Evolutionary conservation across 2,113 vertebrate species (phyloP).

Genomic region (Oxyruncus cristatus): DNA sequence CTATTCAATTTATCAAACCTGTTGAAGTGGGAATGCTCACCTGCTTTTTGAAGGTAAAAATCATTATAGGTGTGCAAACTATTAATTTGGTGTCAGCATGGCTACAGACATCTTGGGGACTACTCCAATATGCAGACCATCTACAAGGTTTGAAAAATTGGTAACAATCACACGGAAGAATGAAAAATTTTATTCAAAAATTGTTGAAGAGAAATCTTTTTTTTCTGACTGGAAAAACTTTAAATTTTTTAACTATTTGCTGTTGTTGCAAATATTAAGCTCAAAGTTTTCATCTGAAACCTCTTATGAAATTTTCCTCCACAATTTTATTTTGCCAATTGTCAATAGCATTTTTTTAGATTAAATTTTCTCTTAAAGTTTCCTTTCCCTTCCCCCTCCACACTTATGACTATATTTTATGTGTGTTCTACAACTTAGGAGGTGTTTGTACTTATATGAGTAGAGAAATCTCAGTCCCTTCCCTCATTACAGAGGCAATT

Average conservation of each 20-base stretch:
- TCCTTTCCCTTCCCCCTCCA: background rate
- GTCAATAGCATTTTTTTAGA: background rate
- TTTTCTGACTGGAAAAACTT: background rate
- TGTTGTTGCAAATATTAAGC: background rate
- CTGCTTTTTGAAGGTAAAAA: background rate
- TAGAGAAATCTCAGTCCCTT: background rate
- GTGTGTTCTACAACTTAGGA: background rate
- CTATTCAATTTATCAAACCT: background rate
- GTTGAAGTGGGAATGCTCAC: background rate
- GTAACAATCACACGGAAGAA: background rate
- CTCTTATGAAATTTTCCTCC: background rate
- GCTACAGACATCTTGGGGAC: background rate
- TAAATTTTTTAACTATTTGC: background rate
- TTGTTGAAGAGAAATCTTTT: background rate
- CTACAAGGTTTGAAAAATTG: background rate
- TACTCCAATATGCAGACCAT: background rate
- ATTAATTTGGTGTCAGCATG: background rate
- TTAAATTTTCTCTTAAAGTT: background rate
- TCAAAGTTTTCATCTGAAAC: background rate
- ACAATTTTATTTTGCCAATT: background rate
- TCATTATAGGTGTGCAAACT: background rate
- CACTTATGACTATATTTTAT: background rate
- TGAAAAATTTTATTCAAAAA: background rate
- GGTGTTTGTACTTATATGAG: background rate
- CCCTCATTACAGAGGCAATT: background rate